Conservation (phyloP, 2,797 vertebrate genomes). For the Gila robusta region DNA sequence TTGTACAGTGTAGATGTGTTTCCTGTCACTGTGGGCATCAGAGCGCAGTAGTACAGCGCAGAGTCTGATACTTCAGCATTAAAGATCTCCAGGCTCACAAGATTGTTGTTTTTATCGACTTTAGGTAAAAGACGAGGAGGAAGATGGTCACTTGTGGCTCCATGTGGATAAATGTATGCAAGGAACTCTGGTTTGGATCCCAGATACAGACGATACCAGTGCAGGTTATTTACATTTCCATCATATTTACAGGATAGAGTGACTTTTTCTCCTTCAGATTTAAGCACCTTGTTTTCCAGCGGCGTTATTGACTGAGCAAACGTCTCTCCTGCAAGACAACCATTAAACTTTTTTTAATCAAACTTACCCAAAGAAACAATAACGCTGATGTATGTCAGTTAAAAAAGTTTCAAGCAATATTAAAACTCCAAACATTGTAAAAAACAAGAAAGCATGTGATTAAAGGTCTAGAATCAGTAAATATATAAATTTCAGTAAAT, state of each 20-base stretch:
- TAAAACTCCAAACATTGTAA: neutral
- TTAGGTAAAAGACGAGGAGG: neutral
- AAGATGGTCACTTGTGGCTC: neutral
- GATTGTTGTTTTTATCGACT: constrained; percentile 2
- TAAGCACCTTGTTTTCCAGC: neutral
- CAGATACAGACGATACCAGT: constrained; percentile 28
- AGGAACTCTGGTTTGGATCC: constrained; percentile 26
- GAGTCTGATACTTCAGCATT: neutral
- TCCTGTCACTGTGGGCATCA: constrained; percentile 19
- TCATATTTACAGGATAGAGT: constrained; percentile 41
- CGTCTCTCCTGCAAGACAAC: constrained; percentile 3
- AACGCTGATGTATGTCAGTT: neutral
- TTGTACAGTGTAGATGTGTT: constrained; percentile 2
- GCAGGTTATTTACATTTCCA: neutral
- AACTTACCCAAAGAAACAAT: neutral
- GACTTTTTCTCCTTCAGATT: constrained; percentile 11
- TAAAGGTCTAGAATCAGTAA: too few species aligned
- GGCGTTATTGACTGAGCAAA: constrained; percentile 1
- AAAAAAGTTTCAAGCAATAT: neutral
- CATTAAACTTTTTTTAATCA: neutral
- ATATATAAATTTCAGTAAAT: neutral
- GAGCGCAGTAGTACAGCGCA: neutral
- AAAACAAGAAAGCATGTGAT: neutral
- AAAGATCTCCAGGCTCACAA: constrained; percentile 7
- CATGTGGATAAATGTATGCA: neutral